Evolutionary conservation across 2,888 invertebrate species (phyloP).

Genomic region (Drosophila atripex): DNA sequence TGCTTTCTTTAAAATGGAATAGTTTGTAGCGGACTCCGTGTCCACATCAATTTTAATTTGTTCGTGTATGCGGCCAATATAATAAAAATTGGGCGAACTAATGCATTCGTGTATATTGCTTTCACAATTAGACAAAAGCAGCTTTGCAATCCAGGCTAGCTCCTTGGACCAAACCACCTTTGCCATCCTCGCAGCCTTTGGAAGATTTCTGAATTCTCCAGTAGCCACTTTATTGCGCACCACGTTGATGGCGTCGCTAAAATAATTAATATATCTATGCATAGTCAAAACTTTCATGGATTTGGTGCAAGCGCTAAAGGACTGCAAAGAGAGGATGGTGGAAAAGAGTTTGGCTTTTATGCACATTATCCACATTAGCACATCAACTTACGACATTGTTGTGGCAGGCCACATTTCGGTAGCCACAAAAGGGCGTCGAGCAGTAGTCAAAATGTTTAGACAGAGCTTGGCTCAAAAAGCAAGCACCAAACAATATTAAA

Average conservation of each 20-base stretch:
- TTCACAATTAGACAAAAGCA: slow-evolving; percentile 7
- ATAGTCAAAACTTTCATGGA: background rate
- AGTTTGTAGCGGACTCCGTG: background rate
- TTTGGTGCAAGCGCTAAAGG: slow-evolving; percentile 5
- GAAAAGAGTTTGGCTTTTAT: background rate
- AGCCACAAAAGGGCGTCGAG: slow-evolving; percentile 13
- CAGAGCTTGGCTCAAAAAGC: background rate
- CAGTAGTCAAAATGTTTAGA: slow-evolving; percentile 15
- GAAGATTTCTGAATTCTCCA: slow-evolving; percentile 35
- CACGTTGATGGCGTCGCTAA: slow-evolving; percentile 30
- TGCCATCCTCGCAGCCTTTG: slow-evolving; percentile 47
- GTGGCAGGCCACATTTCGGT: slow-evolving; percentile 38
- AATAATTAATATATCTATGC: background rate
- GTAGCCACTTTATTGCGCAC: slow-evolving; percentile 49
- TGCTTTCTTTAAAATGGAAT: background rate
- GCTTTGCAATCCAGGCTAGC: slow-evolving; percentile 39
- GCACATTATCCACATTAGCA: too few species aligned
- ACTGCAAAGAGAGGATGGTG: background rate
- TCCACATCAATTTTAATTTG: background rate
- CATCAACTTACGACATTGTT: slow-evolving; percentile 32
- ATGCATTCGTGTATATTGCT: background rate
- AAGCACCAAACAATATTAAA: background rate
- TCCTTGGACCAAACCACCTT: slow-evolving; percentile 48
- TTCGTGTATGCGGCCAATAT: slow-evolving; percentile 15
- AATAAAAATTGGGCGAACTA: slow-evolving; percentile 26